A percentile compares a stretch with the other conserved stretches of the same genome.
These are phyloP conservation scores for Drosophila meridionalis DNA, from an alignment of 2,888 invertebrate species.

Conservation along the genomic window DNA sequence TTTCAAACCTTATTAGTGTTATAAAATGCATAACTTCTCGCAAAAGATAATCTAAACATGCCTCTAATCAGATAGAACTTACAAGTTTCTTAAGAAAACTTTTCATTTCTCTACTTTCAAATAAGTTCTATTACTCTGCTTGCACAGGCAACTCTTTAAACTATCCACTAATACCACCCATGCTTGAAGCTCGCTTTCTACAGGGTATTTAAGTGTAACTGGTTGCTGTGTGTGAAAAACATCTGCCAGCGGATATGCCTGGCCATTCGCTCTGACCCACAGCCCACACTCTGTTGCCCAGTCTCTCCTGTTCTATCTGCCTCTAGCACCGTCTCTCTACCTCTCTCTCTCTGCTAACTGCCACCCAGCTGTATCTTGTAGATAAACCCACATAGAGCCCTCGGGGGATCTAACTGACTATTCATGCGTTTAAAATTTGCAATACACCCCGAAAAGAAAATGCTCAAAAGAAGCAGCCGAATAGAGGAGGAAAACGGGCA, in stretches of 20 bases:
- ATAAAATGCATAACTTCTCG: too few species aligned
- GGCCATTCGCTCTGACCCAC: slow-evolving; percentile 46
- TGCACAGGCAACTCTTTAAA: neutral
- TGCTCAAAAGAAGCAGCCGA: slow-evolving; percentile 21
- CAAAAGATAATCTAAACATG: too few species aligned
- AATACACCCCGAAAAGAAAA: slow-evolving; percentile 66
- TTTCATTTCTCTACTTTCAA: too few species aligned
- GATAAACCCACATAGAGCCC: slow-evolving; percentile 60
- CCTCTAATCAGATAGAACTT: too few species aligned
- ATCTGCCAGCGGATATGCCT: slow-evolving; percentile 74
- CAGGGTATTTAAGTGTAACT: slow-evolving; percentile 38
- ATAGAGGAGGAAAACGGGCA: neutral
- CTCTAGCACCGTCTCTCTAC: neutral
- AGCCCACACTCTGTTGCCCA: slow-evolving; percentile 11
- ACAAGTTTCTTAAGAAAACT: too few species aligned
- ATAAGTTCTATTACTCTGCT: too few species aligned
- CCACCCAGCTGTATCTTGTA: slow-evolving; percentile 64
- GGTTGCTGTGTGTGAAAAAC: slow-evolving; percentile 60
- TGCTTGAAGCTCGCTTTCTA: neutral
- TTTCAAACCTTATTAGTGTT: too few species aligned
- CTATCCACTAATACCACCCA: neutral
- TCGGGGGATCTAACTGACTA: slow-evolving; percentile 68
- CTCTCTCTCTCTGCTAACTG: neutral
- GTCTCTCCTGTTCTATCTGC: too few species aligned
- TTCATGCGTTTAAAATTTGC: slow-evolving; percentile 78